phyloP scores from a whole-genome alignment of 2,888 invertebrate genomes.

The Spodoptera picta region DNA sequence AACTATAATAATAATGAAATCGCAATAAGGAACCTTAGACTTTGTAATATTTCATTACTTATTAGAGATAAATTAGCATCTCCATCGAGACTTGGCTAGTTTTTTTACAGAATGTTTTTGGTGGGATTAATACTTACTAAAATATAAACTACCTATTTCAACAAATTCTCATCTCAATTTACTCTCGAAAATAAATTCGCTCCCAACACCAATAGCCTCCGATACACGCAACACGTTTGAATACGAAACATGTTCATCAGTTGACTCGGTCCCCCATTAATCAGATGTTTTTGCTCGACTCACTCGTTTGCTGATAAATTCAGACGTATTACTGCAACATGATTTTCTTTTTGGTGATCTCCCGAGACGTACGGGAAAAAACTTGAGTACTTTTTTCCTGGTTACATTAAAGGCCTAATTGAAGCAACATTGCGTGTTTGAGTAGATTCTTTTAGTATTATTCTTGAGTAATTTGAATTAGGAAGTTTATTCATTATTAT shows the following conservation, averaged over 20 bases:
- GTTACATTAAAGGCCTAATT: constrained; percentile 24
- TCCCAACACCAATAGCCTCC: constrained; percentile 39
- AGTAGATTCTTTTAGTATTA: not conserved
- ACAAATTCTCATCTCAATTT: too few species aligned
- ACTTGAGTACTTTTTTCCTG: constrained; percentile 35
- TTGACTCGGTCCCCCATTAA: constrained; percentile 67
- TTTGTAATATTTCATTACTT: too few species aligned
- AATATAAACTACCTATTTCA: too few species aligned
- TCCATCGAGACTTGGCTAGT: too few species aligned
- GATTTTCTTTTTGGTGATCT: constrained; percentile 54
- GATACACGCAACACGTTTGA: constrained; percentile 53
- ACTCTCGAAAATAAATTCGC: constrained; percentile 1
- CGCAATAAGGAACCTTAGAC: too few species aligned
- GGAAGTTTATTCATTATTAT: too few species aligned
- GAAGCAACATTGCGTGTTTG: constrained; percentile 10
- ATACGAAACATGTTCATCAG: constrained; percentile 65
- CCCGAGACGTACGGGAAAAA: constrained; percentile 33
- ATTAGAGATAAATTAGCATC: too few species aligned
- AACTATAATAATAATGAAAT: too few species aligned
- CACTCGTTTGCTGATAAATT: constrained; percentile 56
- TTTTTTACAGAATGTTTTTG: too few species aligned
- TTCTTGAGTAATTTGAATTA: not conserved
- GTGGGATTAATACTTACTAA: too few species aligned
- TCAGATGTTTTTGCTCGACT: constrained; percentile 72
- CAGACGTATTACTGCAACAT: constrained; percentile 57